phyloP scores from a whole-genome alignment of 2,888 invertebrate genomes.

The Heliconius ismenius region DNA sequence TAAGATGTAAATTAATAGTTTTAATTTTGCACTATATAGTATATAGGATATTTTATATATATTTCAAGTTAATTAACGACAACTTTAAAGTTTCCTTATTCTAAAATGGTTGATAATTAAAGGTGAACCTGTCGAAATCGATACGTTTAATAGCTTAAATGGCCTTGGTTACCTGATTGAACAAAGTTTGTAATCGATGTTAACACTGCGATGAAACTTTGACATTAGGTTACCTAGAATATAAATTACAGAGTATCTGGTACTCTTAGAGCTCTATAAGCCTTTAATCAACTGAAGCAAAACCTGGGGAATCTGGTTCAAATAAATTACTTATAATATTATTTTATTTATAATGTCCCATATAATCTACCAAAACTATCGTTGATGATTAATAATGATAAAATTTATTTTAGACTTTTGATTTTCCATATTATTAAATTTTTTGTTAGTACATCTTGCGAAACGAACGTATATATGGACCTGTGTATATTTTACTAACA shows the following conservation, averaged over 20 bases:
- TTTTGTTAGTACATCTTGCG: background rate
- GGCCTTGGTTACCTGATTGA: constrained; percentile 40
- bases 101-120: constrained; percentile 6
- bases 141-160: constrained; percentile 50
- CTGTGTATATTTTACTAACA: no score
- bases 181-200: constrained; percentile 55
- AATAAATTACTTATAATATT: background rate
- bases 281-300: constrained; percentile 22
- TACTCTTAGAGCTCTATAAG: background rate
- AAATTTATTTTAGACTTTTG: background rate
- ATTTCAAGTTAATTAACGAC: background rate
- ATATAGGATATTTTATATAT: no score
- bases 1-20: no score
- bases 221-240: constrained; percentile 37
- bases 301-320: background rate
- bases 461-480: background rate
- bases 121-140: constrained; percentile 12
- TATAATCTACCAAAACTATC: background rate
- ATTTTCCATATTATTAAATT: background rate
- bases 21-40: no score
- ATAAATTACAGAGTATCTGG: constrained; percentile 38
- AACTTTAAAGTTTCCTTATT: background rate
- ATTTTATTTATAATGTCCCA: background rate
- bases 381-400: background rate
- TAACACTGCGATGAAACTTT: constrained; percentile 49